Evolutionary conservation across 2,888 invertebrate genomes (phyloP).

Genomic region (Ariolimax columbianus): DNA sequence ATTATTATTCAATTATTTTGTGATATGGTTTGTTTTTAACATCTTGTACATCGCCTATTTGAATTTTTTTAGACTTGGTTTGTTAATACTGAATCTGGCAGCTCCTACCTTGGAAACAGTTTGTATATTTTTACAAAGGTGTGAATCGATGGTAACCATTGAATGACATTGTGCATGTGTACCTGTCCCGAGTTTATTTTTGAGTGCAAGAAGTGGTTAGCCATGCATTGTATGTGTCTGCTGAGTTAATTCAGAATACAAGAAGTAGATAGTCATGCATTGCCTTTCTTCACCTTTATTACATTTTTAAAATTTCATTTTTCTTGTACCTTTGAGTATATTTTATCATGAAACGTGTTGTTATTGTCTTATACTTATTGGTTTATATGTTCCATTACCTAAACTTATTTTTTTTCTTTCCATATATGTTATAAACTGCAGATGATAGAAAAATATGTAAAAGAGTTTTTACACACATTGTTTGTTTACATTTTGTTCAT

Average conservation of each 20-base stretch:
- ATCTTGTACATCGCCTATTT: not conserved
- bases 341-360: not conserved
- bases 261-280: not conserved
- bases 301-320: not conserved
- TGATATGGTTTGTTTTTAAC: conserved; percentile 4
- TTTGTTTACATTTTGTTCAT: no score
- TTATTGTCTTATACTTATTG: not conserved
- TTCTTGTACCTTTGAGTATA: not conserved
- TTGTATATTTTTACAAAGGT: not conserved
- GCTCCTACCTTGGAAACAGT: conserved; percentile 28
- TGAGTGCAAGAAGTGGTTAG: not conserved
- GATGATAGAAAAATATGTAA: no score
- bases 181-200: not conserved
- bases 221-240: no score
- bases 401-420: no score
- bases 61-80: conserved; percentile 12
- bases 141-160: not conserved
- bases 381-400: not conserved
- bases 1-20: conserved; percentile 29
- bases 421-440: no score
- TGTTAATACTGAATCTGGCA: conserved; percentile 18
- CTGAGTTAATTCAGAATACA: not conserved
- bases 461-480: no score
- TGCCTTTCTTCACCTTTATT: not conserved
- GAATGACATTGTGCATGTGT: not conserved